Evolutionary conservation across 2,113 vertebrate genomes (phyloP).

Genomic region (Nanorana parkeri): DNA sequence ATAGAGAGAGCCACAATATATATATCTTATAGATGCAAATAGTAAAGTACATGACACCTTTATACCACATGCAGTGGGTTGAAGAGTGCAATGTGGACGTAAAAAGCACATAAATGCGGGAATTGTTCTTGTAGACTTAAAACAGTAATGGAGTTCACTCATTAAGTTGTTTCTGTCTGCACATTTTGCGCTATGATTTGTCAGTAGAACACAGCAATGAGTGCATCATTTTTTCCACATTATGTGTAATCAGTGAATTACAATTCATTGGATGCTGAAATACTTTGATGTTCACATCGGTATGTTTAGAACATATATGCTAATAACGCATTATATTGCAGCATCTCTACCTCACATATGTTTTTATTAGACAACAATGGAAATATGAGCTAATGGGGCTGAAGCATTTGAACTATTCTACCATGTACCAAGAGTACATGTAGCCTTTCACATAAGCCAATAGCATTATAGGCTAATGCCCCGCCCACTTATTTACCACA

Average conservation of each 20-base stretch:
- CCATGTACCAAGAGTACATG: too few relatives aligned
- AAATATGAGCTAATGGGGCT: too few relatives aligned
- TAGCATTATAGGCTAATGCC: too few relatives aligned
- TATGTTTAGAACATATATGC: background rate
- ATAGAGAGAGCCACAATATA: too few relatives aligned
- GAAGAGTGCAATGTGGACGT: background rate
- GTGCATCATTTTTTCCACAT: conserved; percentile 5
- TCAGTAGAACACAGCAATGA: background rate
- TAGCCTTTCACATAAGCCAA: too few relatives aligned
- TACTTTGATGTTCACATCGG: background rate
- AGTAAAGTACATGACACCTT: too few relatives aligned
- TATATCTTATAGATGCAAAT: too few relatives aligned
- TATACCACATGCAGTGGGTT: background rate
- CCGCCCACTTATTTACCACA: too few relatives aligned
- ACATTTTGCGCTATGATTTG: background rate
- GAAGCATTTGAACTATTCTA: too few relatives aligned
- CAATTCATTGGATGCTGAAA: background rate
- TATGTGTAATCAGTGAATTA: conserved; percentile 25
- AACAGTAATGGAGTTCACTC: background rate
- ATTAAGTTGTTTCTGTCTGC: background rate
- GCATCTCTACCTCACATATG: background rate
- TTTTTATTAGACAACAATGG: background rate
- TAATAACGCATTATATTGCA: background rate
- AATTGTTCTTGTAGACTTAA: background rate
- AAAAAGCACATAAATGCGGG: too few relatives aligned